A percentile compares a stretch with the other conserved stretches of the same genome.
phyloP scores from a whole-genome alignment of 2,888 invertebrate species.

The Dastarcus helophoroides region DNA sequence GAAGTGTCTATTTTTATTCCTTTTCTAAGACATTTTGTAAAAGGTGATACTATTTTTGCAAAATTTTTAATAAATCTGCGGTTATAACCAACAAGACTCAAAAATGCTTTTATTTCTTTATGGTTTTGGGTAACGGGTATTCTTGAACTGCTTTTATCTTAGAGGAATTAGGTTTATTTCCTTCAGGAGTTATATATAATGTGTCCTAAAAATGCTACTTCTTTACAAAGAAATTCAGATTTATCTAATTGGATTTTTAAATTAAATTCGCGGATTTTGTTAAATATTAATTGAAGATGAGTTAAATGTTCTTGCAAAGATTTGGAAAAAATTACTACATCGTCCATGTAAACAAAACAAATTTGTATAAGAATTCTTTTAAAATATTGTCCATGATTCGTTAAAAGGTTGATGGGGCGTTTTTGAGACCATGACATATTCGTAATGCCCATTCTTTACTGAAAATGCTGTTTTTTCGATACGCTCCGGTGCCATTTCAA shows the following conservation, averaged over 20 bases:
- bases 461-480: conserved; percentile 22
- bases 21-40: conserved; percentile 9
- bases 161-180: conserved; percentile 15
- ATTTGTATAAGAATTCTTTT: conserved; percentile 12
- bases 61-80: conserved; percentile 9
- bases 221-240: too few relatives aligned
- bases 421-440: conserved; percentile 21
- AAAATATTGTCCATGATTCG: conserved; percentile 19
- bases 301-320: conserved; percentile 15
- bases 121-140: too few relatives aligned
- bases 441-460: conserved; percentile 18
- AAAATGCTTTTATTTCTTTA: too few relatives aligned
- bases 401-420: conserved; percentile 22
- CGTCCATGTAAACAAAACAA: conserved; percentile 18
- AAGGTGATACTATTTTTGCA: conserved; percentile 9
- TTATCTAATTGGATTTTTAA: too few relatives aligned
- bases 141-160: conserved; percentile 10
- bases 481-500: conserved; percentile 16
- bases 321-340: conserved; percentile 16
- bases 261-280: conserved; percentile 12
- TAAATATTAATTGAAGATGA: conserved; percentile 14
- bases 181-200: conserved; percentile 15
- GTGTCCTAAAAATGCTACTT: conserved; percentile 14
- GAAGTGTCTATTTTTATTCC: conserved; percentile 9
- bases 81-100: conserved; percentile 7